phyloP scores from a whole-genome alignment of 2,113 vertebrate species.

The Lycocorax pyrrhopterus region DNA sequence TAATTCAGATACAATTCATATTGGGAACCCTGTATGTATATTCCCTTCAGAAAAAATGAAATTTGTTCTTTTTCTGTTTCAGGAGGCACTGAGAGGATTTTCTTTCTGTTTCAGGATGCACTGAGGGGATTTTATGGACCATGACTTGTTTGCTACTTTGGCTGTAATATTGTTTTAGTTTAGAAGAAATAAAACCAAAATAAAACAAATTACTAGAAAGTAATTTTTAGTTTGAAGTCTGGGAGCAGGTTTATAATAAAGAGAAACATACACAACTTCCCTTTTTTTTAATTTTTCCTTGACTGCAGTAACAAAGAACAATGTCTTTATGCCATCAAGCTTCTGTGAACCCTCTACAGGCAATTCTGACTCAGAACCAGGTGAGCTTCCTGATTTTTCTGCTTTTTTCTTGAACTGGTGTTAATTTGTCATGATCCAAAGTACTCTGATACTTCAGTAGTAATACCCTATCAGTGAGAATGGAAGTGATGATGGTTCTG shows the following conservation, averaged over 20 bases:
- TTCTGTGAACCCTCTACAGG: slow-evolving; percentile 91
- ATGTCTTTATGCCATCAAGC: slow-evolving; percentile 94
- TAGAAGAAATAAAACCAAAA: background rate
- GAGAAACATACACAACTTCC: background rate
- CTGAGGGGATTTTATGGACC: background rate
- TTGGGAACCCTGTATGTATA: background rate
- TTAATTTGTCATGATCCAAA: background rate
- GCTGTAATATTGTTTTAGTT: background rate
- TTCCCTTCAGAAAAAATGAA: background rate
- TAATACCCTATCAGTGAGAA: background rate
- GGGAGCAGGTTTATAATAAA: background rate
- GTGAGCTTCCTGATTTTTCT: slow-evolving; percentile 64
- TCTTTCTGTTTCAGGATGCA: background rate
- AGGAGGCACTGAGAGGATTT: background rate
- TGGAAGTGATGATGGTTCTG: background rate
- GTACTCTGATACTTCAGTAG: background rate
- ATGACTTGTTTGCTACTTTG: background rate
- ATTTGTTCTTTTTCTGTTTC: background rate
- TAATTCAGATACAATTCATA: background rate
- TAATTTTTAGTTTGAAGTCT: background rate
- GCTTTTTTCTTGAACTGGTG: background rate
- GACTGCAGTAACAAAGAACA: slow-evolving; percentile 90
- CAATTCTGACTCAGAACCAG: slow-evolving; percentile 93
- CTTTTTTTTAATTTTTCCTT: background rate
- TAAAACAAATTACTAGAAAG: background rate